phyloP scores from a whole-genome alignment of 2,797 vertebrate species.

The Tadarida brasiliensis region DNA sequence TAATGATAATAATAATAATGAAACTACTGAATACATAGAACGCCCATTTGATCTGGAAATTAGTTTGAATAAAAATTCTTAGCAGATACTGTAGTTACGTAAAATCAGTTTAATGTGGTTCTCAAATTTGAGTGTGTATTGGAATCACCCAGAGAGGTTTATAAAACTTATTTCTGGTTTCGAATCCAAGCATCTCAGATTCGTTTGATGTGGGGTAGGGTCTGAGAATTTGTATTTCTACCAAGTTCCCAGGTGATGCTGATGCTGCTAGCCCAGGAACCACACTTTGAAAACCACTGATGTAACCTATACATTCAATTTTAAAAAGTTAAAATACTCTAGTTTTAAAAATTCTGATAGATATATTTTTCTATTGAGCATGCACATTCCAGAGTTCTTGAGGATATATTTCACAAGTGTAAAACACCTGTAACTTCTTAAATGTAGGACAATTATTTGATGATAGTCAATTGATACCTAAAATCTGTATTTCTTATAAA shows the following conservation, averaged over 20 bases:
- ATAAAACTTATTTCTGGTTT: not conserved
- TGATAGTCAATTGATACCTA: not conserved
- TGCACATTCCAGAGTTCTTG: not conserved
- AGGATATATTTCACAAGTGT: not conserved
- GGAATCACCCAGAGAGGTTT: not conserved
- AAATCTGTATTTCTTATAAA: not conserved
- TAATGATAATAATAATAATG: not conserved
- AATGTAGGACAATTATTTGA: not conserved
- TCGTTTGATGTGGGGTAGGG: not conserved
- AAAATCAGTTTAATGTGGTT: not conserved
- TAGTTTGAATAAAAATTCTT: not conserved
- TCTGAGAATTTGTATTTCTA: not conserved
- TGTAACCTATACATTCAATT: not conserved
- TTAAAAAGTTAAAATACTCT: not conserved
- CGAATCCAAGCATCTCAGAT: not conserved
- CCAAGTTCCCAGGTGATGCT: not conserved
- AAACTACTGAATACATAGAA: not conserved
- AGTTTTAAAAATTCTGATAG: not conserved
- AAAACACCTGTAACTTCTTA: not conserved
- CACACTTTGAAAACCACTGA: not conserved
- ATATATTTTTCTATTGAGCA: not conserved
- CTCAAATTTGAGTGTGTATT: not conserved
- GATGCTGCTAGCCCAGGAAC: not conserved
- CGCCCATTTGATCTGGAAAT: not conserved
- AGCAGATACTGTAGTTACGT: not conserved